Base-by-base conservation (phyloP, 2,888 invertebrate genomes). In the Limnephilus marmoratus region DNA sequence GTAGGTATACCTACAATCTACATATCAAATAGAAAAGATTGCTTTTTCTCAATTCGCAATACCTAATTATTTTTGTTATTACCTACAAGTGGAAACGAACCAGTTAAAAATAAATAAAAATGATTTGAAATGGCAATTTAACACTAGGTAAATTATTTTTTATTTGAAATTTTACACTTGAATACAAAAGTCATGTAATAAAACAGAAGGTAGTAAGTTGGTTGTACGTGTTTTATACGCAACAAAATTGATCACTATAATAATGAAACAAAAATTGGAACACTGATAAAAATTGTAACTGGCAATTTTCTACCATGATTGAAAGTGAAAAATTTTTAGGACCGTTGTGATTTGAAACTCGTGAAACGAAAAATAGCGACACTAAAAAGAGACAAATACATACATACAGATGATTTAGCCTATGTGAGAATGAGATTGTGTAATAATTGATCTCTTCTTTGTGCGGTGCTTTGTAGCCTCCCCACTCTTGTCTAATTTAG, bases 121-220 rank as follows among this genome's bases (percentile, higher is more conserved):
- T 85, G n/a, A 45, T 85, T 18, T 45, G 49, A 29, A 41, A 86
- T 45, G 86, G 86, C 41, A 86, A 86, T 86, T 86, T 86, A n/a
- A n/a, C 29, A 41, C 0, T 11, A 86, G n/a, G 29, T 29, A 86
- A 49, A 49, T 68, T 24, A 24, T 68, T 68, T 68, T 68, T 68
- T 68, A 68, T 68, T 68, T 68, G 24, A 68, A 68, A 68, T n/a
- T 68, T 68, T 68, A 68, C 68, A 24, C 68, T 5, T 15, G 53
- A 24, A 68, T 7, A 24, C 24, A 68, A 68, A 68, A 68, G 24
- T 4, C 24, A 24, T n/a, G 24, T 9, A n/a, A 68, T 68, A 49
- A 49, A 49, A 49, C 9, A 49, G 68, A 5, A 9, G 68, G 68
- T 15, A 49, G 15, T 12, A 2, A 45, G 12, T 49, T 49, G 49